phyloP scores from a whole-genome alignment of 2,888 invertebrate genomes.

The Xanthia togata region DNA sequence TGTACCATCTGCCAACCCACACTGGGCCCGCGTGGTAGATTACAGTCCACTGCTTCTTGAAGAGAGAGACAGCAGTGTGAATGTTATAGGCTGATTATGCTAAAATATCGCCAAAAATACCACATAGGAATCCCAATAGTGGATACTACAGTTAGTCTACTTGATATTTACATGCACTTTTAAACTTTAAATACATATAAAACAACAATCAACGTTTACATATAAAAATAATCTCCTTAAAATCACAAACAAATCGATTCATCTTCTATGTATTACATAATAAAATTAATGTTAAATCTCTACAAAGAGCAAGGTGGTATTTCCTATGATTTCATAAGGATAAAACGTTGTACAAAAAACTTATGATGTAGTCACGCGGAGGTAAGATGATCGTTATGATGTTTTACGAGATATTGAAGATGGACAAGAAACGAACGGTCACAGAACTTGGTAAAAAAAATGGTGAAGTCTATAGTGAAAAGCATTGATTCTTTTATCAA shows the following conservation, averaged over 20 bases:
- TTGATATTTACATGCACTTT: neutral
- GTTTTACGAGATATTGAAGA: neutral
- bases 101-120: neutral
- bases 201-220: neutral
- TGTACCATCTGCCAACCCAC: neutral
- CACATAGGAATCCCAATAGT: neutral
- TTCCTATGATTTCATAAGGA: conserved; percentile 60
- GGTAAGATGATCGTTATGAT: neutral
- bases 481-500: neutral
- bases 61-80: neutral
- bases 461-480: neutral
- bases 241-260: neutral
- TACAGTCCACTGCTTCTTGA: neutral
- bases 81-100: neutral
- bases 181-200: neutral
- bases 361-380: conserved; percentile 19
- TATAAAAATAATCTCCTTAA: neutral
- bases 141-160: neutral
- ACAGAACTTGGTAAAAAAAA: neutral
- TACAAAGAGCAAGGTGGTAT: conserved; percentile 23
- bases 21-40: neutral
- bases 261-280: conserved; percentile 1
- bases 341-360: conserved; percentile 24
- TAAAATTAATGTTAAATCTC: conserved; percentile 14
- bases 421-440: neutral